Conservation (phyloP, 2,113 vertebrate species). For the Elaphurus davidianus region DNA sequence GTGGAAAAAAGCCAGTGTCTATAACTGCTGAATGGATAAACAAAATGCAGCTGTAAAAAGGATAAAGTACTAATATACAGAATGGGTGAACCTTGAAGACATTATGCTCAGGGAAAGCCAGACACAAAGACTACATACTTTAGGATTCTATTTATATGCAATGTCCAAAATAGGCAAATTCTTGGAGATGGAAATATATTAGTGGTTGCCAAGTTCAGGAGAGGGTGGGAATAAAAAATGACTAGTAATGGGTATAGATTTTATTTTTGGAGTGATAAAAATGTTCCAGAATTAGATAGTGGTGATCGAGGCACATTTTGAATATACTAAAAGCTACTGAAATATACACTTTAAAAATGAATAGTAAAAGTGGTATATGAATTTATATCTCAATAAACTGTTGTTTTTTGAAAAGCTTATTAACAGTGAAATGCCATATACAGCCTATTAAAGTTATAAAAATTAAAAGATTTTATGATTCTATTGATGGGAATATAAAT, state of each 20-base stretch:
- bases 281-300: neutral
- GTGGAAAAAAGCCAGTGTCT: neutral
- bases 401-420: neutral
- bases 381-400: neutral
- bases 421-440: neutral
- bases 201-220: neutral
- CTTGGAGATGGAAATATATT: neutral
- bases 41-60: neutral
- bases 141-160: neutral
- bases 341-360: neutral
- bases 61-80: neutral
- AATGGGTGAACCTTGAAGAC: neutral
- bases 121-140: neutral
- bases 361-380: neutral
- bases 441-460: neutral
- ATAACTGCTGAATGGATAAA: neutral
- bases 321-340: neutral
- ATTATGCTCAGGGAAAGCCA: neutral
- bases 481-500: neutral
- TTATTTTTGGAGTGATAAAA: neutral
- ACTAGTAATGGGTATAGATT: neutral
- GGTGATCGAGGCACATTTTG: neutral
- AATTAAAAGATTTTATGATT: slow-evolving; percentile 4
- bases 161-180: neutral
- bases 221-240: neutral